Percentiles rank a stretch among this genome's conserved stretches.
Conservation (phyloP, 2,888 invertebrate species). For the Torymus aiolomorphi region DNA sequence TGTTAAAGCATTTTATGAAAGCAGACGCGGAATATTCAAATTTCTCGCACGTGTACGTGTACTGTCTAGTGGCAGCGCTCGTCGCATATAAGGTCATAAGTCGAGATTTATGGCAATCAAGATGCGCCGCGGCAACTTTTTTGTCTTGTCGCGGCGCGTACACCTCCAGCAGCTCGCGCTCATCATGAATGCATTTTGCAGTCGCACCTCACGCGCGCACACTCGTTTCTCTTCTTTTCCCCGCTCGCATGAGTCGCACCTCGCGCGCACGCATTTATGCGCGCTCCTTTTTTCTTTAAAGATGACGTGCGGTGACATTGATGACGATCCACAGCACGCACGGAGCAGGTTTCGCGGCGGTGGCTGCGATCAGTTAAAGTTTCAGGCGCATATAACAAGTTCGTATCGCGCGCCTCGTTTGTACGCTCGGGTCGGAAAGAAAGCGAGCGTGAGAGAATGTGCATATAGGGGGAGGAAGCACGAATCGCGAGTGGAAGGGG, state of each 20-base stretch:
- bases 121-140: conserved; percentile 25
- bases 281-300: conserved; percentile 27
- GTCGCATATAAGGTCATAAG: conserved; percentile 11
- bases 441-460: conserved; percentile 53
- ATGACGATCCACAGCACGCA: conserved; percentile 48
- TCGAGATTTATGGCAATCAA: conserved; percentile 56
- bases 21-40: conserved; percentile 36
- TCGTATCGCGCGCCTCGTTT: conserved; percentile 70
- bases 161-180: conserved; percentile 29
- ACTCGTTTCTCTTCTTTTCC: conserved; percentile 18
- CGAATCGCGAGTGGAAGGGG: conserved; percentile 43
- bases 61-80: too few relatives aligned
- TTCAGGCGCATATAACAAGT: conserved; percentile 57
- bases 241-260: too few relatives aligned
- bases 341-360: conserved; percentile 48
- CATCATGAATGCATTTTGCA: conserved; percentile 42
- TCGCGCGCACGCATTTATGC: neutral
- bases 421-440: conserved; percentile 65
- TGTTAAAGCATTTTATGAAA: conserved; percentile 35
- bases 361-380: conserved; percentile 56
- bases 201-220: neutral
- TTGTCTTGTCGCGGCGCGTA: neutral
- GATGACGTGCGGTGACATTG: conserved; percentile 53
- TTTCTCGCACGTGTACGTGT: neutral
- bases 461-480: conserved; percentile 57